Conservation (phyloP, 2,113 vertebrate genomes). For the Elaphurus davidianus region DNA sequence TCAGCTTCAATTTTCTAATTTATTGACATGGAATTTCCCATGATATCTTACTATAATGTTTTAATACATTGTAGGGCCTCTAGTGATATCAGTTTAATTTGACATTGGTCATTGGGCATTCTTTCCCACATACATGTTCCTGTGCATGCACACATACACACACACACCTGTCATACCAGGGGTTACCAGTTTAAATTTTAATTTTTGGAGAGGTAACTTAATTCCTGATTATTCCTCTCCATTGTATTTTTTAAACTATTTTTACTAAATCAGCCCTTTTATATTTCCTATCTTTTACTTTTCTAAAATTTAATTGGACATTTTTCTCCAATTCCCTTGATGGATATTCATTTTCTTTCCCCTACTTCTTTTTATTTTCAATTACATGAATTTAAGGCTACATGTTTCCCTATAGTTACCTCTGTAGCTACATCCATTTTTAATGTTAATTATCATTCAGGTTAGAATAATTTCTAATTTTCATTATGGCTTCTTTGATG, state of each 20-base stretch:
- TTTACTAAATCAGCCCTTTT: not conserved
- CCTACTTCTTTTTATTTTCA: not conserved
- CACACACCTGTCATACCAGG: not conserved
- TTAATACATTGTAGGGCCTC: not conserved
- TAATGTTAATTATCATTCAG: not conserved
- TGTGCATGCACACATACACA: not conserved
- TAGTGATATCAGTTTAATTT: not conserved
- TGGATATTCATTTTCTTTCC: not conserved
- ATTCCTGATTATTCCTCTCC: not conserved
- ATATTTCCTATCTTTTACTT: not conserved
- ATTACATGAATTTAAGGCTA: not conserved
- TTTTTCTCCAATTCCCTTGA: not conserved
- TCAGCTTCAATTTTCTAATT: not conserved
- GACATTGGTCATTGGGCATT: not conserved
- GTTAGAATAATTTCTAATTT: constrained; percentile 13
- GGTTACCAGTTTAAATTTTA: not conserved
- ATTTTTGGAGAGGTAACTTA: not conserved
- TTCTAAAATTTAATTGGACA: not conserved
- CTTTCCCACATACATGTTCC: not conserved
- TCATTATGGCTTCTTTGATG: not conserved
- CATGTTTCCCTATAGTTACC: not conserved
- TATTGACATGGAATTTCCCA: not conserved
- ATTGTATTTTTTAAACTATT: not conserved
- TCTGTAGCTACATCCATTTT: not conserved
- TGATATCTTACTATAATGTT: not conserved